Base-by-base conservation (phyloP, 1,140 invertebrate species). In the Drosophila repletoides region DNA sequence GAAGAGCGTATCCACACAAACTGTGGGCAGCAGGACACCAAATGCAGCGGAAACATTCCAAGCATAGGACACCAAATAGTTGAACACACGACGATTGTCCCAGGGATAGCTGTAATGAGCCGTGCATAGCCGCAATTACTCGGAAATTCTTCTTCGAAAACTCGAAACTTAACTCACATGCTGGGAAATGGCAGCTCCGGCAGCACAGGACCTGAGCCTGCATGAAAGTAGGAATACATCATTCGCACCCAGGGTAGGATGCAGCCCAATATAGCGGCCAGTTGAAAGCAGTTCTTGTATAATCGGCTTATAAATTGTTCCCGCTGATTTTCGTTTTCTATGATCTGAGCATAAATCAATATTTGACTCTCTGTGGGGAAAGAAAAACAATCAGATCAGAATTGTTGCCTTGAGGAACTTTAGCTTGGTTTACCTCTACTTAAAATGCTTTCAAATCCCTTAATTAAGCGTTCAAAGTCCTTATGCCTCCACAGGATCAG, bases 1-100 rank as follows among this genome's bases (percentile, higher is more conserved):
- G 36, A 72, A 83, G 2, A 83, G 40, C 5, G 77, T 73, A 14
- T 65, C 77, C 43, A 69, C 43, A 6, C 76, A 69, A 3, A 76
- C 49, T 1, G 69, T 72, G 31, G 59, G 15, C 36, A 70, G 33
- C 5, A 70, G 29, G 7, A 81, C 63, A 19, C 58, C 72, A 24
- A 72, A 0, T 0, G 41, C 59, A 4, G 65, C 64, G 12, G 34
- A n/a, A 4, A 74, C 60, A 79, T 65, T 68, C 79, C 79, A 79
- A 26, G 60, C 33, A 61, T 84, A 77, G n/a, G 77, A 15, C 2
- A 49, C 0, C 5, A 71, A 34, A 46, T 77, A 84, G 49, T 56
- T 72, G 22, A 31, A 1, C 0, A 29, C 3, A 1, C 10, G 5
- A 0, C 10, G 10, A 65, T 67, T 84, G 12, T 67, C 29, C 74